These are phyloP conservation scores for Acipenser oxyrinchus DNA, from an alignment of 2,797 vertebrate species.

Conservation along the genomic window DNA sequence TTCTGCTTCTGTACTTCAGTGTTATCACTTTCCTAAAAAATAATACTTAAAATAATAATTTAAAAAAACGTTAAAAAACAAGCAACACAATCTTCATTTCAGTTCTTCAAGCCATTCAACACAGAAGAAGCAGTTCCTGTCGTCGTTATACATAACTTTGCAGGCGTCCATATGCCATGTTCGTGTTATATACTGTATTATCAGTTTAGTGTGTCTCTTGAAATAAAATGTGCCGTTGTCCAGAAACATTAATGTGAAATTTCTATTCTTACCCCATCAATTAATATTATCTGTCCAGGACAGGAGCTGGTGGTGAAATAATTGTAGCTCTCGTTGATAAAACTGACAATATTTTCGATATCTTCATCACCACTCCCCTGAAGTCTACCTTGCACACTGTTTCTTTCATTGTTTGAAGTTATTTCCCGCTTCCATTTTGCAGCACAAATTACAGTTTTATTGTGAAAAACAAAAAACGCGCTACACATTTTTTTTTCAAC, in stretches of 20 bases:
- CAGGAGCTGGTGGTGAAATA: slow-evolving; percentile 87
- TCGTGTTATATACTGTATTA: no score
- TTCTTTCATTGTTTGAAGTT: slow-evolving; percentile 62
- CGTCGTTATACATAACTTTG: no score
- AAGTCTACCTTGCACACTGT: slow-evolving; percentile 57
- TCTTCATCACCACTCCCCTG: slow-evolving; percentile 68
- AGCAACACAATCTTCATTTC: neutral
- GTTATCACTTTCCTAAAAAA: slow-evolving; percentile 31
- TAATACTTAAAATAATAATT: neutral
- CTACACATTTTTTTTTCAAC: no score
- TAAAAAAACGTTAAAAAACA: neutral
- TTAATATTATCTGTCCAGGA: slow-evolving; percentile 67
- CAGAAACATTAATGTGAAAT: no score
- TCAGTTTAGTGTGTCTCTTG: no score
- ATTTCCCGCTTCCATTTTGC: slow-evolving; percentile 34
- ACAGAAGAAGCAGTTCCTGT: no score
- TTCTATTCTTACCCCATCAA: slow-evolving; percentile 51
- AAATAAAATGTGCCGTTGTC: neutral
- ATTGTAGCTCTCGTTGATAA: slow-evolving; percentile 55
- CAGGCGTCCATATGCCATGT: no score
- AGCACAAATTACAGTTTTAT: neutral
- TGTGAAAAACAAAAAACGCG: no score
- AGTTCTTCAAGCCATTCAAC: no score
- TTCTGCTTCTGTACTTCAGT: slow-evolving; percentile 63
- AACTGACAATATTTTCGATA: slow-evolving; percentile 47